Conservation (phyloP, 2,888 invertebrate genomes). For the Tortricodes alternella region DNA sequence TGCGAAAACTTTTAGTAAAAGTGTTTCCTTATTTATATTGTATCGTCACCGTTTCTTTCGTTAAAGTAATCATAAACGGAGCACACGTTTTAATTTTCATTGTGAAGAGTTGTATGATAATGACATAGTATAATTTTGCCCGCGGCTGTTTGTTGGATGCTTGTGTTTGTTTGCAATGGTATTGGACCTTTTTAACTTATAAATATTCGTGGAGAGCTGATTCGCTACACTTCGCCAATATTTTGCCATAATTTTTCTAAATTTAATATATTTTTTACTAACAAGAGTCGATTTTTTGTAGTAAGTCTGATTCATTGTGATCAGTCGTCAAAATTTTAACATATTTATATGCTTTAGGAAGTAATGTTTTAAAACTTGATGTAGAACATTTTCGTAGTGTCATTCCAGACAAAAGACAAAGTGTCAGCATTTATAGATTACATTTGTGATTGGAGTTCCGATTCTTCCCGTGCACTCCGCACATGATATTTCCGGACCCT, state of each 20-base stretch:
- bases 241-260: slow-evolving; percentile 76
- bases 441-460: slow-evolving; percentile 50
- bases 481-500: slow-evolving; percentile 56
- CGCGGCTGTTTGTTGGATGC: slow-evolving; percentile 53
- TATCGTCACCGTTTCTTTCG: slow-evolving; percentile 42
- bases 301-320: slow-evolving; percentile 54
- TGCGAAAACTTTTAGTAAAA: slow-evolving; percentile 40
- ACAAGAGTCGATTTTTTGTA: slow-evolving; percentile 51
- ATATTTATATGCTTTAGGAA: slow-evolving; percentile 58
- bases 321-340: slow-evolving; percentile 65
- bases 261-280: slow-evolving; percentile 59
- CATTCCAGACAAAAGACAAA: slow-evolving; percentile 82
- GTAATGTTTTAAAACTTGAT: slow-evolving; percentile 54
- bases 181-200: slow-evolving; percentile 57
- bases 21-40: slow-evolving; percentile 41
- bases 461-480: slow-evolving; percentile 50
- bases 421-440: slow-evolving; percentile 81
- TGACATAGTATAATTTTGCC: slow-evolving; percentile 49
- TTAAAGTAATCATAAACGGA: slow-evolving; percentile 36
- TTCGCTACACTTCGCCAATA: slow-evolving; percentile 74
- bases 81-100: slow-evolving; percentile 38
- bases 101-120: slow-evolving; percentile 41
- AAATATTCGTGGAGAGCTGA: slow-evolving; percentile 63
- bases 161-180: slow-evolving; percentile 53
- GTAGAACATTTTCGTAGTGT: slow-evolving; percentile 63